Evolutionary conservation across 2,888 invertebrate species (phyloP), one percentile per base, ranked within the genome.

Genomic region (Leptinotarsa rubiginosa): DNA sequence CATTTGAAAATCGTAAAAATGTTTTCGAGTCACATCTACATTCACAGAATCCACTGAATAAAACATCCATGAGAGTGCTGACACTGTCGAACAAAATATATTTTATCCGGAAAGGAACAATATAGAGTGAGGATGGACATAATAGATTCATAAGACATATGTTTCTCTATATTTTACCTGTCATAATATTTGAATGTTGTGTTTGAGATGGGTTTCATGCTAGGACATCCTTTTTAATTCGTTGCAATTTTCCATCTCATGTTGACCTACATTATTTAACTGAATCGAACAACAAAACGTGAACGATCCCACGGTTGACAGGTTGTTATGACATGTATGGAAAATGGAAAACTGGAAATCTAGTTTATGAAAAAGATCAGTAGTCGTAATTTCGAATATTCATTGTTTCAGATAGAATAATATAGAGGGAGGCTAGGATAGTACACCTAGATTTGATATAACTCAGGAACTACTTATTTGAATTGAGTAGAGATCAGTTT

Each of bases 261-360:
- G 56, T 22, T 22, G 62, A 62, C 62, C 62, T 41, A 62, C 7
- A 25, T 41, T 62, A 62, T 41, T 7, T n/a, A 31, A 62, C 25
- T 12, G 15, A 31, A 16, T 62, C 62, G 16, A 31, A 31, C n/a
- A 16, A 62, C 16, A 62, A 41, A 31, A 62, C 62, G n/a, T 31
- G 18, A 62, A 62, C 31, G 16, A 31, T 31, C 41, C 31, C 41
- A 31, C 41, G 31, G n/a, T 18, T 62, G 62, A 62, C 62, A 62
- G 41, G 31, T 41, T 62, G 41, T 62, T 31, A 62, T 12, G 25
- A 62, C 7, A 31, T 31, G 31, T 31, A 62, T 62, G 62, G 31
- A 31, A 31, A 47, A 50, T 66, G 47, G 16, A 50, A 66, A 66
- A 52, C 31, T 22, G 50, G 25, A 66, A 49, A n/a, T 62, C 41